phyloP scores from a whole-genome alignment of 2,113 vertebrate genomes.

The Tapirus terrestris region DNA sequence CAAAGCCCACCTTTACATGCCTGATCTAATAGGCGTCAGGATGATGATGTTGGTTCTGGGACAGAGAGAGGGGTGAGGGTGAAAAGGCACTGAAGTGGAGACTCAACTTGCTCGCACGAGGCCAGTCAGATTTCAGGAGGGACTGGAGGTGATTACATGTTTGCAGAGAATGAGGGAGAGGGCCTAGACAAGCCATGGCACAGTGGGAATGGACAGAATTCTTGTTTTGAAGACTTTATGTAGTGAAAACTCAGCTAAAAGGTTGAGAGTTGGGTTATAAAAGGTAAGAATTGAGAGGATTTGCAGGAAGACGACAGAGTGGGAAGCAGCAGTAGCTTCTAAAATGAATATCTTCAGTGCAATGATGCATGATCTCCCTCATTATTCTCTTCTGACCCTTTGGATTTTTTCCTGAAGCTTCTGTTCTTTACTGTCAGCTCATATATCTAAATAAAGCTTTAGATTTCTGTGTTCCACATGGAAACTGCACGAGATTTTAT shows the following conservation, averaged over 20 bases:
- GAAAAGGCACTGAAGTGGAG: not conserved
- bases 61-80: not conserved
- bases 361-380: too few relatives aligned
- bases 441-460: constrained; percentile 32
- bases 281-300: not conserved
- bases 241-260: not conserved
- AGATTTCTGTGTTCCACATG: constrained; percentile 4
- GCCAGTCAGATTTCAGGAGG: not conserved
- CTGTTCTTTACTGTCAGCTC: constrained; percentile 48
- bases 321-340: not conserved
- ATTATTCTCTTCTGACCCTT: not conserved
- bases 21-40: not conserved
- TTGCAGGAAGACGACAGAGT: not conserved
- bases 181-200: not conserved
- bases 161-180: not conserved
- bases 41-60: not conserved
- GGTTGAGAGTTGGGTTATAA: not conserved
- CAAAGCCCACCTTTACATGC: not conserved
- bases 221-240: not conserved
- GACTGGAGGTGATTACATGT: not conserved
- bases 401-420: constrained; percentile 19
- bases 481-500: constrained; percentile 19
- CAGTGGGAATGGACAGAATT: not conserved
- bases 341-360: not conserved
- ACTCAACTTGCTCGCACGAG: rapidly evolving